Base-by-base conservation (phyloP, 2,113 vertebrate species). In the Barnardius zonarius region DNA sequence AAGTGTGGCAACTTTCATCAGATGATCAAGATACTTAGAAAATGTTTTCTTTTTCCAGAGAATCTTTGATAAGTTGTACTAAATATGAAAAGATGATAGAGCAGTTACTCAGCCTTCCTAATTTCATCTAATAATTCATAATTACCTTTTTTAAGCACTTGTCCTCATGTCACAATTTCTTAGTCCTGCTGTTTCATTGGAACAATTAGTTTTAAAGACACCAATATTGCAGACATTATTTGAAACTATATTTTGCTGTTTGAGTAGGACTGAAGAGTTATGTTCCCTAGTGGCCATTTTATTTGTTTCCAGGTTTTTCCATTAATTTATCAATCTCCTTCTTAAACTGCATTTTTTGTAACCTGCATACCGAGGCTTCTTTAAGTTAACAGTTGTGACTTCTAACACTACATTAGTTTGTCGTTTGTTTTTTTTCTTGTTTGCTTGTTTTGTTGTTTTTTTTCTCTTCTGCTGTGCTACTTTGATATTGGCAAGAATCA, bases 401-500 rank as follows among this genome's bases (percentile, higher is more conserved):
- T 94, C 85, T 88, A 83, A 79, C 77, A 92, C 88, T 46, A 94
- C 52, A 55, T 77, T 73, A 83, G 51, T 88, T 64, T 55, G 33
- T 33, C 3, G 7, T 46, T 46, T 39, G 44, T 4, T 18, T 51
- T 28, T 89, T 97, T 89, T 97, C 93, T 79, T 97, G 48, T 51
- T 10, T 27, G 8, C 30, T 31, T 30, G 48, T 49, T 25, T 86
- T 96, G 11, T 49, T 25, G 13, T 25, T 88, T 96, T 97, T 97
- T 94, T 80, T 97, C 39, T 39, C 43, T 97, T 96, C 83, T 96
- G 74, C 73, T 88, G 43, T 62, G 76, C 63, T 79, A n/a, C 92
- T 98, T 97, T 97, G 91, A 95, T 97, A 96, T 61, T 90, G 93
- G 64, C 91, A 97, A 84, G 86, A 95, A 72, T 94, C 63, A 39